A percentile compares a stretch with the other conserved stretches of the same genome.
phyloP scores from a whole-genome alignment of 2,113 vertebrate species.

The Platichthys stellatus region DNA sequence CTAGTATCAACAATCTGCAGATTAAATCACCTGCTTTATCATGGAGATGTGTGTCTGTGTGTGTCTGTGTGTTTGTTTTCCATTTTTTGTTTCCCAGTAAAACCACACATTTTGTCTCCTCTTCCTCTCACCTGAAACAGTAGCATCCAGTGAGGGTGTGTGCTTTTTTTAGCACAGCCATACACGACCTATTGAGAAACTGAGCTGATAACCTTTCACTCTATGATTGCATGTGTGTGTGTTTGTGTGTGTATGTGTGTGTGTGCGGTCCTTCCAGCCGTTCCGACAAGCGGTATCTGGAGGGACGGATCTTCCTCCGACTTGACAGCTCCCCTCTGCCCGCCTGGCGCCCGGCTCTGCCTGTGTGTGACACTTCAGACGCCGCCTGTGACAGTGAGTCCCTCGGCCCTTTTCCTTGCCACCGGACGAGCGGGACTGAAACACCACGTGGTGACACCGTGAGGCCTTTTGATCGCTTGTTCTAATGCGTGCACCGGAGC shows the following conservation, averaged over 20 bases:
- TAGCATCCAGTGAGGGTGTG: neutral
- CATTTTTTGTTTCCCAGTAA: neutral
- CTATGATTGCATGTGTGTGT: conserved; percentile 1
- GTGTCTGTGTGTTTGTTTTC: neutral
- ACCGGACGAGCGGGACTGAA: neutral
- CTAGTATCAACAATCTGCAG: conserved; percentile 62
- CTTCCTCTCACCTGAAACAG: too few relatives aligned
- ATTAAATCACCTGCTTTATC: conserved; percentile 66
- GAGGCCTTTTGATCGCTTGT: conserved; percentile 48
- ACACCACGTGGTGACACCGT: conserved; percentile 12
- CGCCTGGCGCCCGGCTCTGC: conserved; percentile 50
- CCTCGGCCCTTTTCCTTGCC: conserved; percentile 26
- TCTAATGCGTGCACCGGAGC: conserved; percentile 31
- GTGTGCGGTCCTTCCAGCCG: conserved; percentile 13
- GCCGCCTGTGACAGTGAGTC: conserved; percentile 66
- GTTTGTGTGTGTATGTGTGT: conserved; percentile 8
- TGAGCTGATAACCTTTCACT: conserved; percentile 46
- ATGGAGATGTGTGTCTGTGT: conserved; percentile 27
- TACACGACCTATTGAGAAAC: conserved; percentile 29
- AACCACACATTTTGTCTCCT: too few relatives aligned
- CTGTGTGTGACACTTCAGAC: conserved; percentile 54
- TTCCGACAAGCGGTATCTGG: conserved; percentile 57
- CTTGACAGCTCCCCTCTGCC: conserved; percentile 68
- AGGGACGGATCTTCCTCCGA: conserved; percentile 51
- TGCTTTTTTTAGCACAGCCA: neutral